Evolutionary conservation across 1,140 invertebrate species (phyloP).

Genomic region (Elymnias hypermnestra): DNA sequence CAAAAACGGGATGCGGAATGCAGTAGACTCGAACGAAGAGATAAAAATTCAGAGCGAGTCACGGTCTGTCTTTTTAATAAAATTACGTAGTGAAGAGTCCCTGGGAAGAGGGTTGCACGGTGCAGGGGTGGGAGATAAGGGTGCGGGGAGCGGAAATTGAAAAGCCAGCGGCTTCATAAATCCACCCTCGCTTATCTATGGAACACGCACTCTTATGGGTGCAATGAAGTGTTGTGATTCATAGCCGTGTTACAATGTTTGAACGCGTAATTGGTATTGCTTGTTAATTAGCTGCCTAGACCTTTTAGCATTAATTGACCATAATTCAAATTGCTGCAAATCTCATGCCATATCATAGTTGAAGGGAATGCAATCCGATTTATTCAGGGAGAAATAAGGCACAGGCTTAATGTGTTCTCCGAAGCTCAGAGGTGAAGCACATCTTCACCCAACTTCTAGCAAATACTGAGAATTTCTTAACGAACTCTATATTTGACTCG

Average conservation of each 20-base stretch:
- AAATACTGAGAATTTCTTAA: no score
- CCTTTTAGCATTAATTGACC: conserved; percentile 2
- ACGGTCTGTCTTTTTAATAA: conserved; percentile 55
- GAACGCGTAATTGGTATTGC: conserved; percentile 19
- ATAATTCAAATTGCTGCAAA: no score
- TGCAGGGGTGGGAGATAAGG: conserved; percentile 17
- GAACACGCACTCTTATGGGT: conserved; percentile 41
- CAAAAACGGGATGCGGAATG: conserved; percentile 10
- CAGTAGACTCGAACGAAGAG: conserved; percentile 28
- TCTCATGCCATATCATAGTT: no score
- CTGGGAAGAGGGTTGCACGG: conserved; percentile 11
- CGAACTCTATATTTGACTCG: no score
- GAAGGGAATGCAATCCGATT: no score
- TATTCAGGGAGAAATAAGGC: no score
- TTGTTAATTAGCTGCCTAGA: neutral
- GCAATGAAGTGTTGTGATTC: conserved; percentile 42
- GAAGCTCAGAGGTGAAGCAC: no score
- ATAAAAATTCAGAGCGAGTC: conserved; percentile 49
- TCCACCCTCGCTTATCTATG: conserved; percentile 49
- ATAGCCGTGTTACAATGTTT: conserved; percentile 31
- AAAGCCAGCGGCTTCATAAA: conserved; percentile 48
- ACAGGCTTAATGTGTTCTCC: no score
- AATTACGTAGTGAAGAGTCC: conserved; percentile 41
- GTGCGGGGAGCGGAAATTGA: conserved; percentile 53
- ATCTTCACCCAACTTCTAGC: no score